Percentiles rank a stretch among this genome's conserved stretches.
phyloP scores from a whole-genome alignment of 2,888 invertebrate genomes.

The Meghimatium bilineatum region DNA sequence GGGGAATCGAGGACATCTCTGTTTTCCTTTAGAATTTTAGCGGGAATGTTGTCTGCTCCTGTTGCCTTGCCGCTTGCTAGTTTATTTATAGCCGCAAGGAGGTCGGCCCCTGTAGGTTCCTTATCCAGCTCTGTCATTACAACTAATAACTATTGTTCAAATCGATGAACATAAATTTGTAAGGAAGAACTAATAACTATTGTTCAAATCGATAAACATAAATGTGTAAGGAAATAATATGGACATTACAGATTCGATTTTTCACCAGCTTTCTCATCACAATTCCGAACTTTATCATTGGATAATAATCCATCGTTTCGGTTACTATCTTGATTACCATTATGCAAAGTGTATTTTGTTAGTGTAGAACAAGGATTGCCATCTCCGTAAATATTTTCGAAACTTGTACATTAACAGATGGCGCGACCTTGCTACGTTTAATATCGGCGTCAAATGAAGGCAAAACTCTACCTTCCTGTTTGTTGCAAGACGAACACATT shows the following conservation, averaged over 20 bases:
- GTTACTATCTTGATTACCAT: neutral
- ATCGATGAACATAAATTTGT: too few species aligned
- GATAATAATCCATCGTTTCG: neutral
- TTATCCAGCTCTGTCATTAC: too few species aligned
- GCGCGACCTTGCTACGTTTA: neutral
- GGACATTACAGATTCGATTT: neutral
- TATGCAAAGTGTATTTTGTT: neutral
- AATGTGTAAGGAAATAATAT: too few species aligned
- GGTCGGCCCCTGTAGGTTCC: too few species aligned
- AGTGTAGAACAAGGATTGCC: neutral
- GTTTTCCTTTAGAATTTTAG: too few species aligned
- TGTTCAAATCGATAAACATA: too few species aligned
- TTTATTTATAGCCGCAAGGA: too few species aligned
- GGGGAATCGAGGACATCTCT: too few species aligned
- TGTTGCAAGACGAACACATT: constrained; percentile 12
- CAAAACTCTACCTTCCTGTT: neutral
- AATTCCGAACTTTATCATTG: neutral
- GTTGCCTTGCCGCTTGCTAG: too few species aligned
- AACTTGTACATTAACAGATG: neutral
- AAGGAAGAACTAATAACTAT: too few species aligned
- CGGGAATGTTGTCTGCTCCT: too few species aligned
- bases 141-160: too few species aligned
- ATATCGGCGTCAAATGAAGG: neutral
- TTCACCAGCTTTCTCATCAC: neutral
- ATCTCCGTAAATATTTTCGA: neutral